Base-by-base conservation (phyloP, 2,888 invertebrate genomes). In the Bugula neritina region DNA sequence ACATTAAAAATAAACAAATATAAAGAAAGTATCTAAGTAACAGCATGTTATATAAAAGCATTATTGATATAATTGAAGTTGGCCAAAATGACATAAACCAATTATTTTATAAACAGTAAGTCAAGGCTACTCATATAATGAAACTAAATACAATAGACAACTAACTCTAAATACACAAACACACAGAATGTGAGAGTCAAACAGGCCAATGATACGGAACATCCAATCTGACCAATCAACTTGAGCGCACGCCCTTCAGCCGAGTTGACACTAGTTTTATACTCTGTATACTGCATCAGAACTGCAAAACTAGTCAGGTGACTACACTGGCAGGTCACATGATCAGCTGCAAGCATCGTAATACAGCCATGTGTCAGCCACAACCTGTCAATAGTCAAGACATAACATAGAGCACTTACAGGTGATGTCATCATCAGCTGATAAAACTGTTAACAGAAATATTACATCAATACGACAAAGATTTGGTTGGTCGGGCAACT, bases 271-370 rank as follows among this genome's bases (percentile, higher is more conserved):
- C 43, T 52, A 5, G 70, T 23, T 5, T 43, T n/a, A 52, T 70
- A 70, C 23, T 52, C 54, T 2, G 43, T 54, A 25, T 54, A 43
- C 70, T 54, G 43, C 23, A 70, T 21, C 3, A 70, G 52, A 13
- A 70, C 70, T n/a, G 70, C 35, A 70, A 70, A 70, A 23, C 70
- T 70, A 43, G 70, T 70, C 70, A 70, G 52, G 52, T 70, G 70
- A 23, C 43, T 52, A 29, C 70, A 70, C 25, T 17, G 35, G 31
- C 70, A 70, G 23, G n/a, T 54, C 13, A 70, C 52, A n/a, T 70
- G 52, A 43, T 23, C 35, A 70, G 52, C 25, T 10, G n/a, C 70
- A 23, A 29, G 25, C 43, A 31, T 54, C 21, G 35, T 70, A 5
- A 17, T 43, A 31, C 70, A 70, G n/a, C 70, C 70, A 10, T 34